Percentiles rank a stretch among this genome's conserved stretches.
phyloP scores from a whole-genome alignment of 2,888 invertebrate species.

The Masnerella sp. region DNA sequence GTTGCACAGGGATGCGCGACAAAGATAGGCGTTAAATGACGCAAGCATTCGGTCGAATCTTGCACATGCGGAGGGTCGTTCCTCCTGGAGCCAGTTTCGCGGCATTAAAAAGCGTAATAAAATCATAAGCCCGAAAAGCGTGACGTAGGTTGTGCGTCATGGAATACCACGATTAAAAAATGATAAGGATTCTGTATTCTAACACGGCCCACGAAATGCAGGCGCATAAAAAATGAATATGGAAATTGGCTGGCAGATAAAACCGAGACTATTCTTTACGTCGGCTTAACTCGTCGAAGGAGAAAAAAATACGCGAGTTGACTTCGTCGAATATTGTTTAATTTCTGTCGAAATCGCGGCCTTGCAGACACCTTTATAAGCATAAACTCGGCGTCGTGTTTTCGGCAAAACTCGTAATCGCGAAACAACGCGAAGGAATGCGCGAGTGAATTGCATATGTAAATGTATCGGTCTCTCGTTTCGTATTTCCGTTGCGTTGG shows the following conservation, averaged over 20 bases:
- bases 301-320: no score
- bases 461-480: conserved; percentile 11
- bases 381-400: no score
- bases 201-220: no score
- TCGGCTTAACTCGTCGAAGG: no score
- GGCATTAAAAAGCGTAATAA: conserved; percentile 13
- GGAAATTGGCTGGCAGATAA: no score
- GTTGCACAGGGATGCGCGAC: conserved; percentile 2
- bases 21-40: conserved; percentile 5
- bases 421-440: no score
- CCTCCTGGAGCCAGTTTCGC: conserved; percentile 19
- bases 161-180: conserved; percentile 8
- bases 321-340: no score
- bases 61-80: conserved; percentile 11
- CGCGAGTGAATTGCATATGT: conserved; percentile 17
- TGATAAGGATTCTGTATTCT: no score
- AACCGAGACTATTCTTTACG: no score
- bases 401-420: no score
- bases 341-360: no score
- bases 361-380: no score
- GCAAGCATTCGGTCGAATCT: neutral
- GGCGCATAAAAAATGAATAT: neutral
- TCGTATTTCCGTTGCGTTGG: conserved; percentile 15
- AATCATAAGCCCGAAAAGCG: conserved; percentile 11
- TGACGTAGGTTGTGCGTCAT: conserved; percentile 31